Conservation (phyloP, 2,113 vertebrate genomes). For the Patagioenas fasciata region DNA sequence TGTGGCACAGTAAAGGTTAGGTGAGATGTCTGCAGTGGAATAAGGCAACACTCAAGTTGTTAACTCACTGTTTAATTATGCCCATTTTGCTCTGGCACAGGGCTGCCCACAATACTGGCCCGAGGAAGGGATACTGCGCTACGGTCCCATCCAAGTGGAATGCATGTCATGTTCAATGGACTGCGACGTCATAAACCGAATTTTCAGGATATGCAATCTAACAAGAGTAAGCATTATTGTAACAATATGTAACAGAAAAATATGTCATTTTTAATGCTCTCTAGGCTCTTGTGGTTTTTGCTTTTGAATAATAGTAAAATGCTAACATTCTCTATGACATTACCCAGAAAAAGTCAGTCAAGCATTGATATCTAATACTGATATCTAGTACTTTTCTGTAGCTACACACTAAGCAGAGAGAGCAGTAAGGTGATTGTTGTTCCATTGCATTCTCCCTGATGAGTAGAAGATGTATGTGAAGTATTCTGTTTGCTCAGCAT, state of each 20-base stretch:
- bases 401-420: not conserved
- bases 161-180: conserved; percentile 99
- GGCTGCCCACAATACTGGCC: conserved; percentile 99
- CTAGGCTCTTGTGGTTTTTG: not conserved
- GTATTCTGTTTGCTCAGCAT: not conserved
- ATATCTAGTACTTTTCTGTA: not conserved
- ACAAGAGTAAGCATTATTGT: conserved; percentile 84
- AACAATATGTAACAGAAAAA: not conserved
- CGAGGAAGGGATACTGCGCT: conserved; percentile 92
- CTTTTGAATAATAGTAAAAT: not conserved
- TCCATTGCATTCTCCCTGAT: not conserved
- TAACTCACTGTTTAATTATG: not conserved
- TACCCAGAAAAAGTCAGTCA: not conserved
- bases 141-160: conserved; percentile 96
- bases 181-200: conserved; percentile 93
- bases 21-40: not conserved
- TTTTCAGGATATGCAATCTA: conserved; percentile 99
- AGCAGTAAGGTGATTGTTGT: not conserved
- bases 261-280: not conserved
- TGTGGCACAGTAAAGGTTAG: not conserved
- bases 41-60: not conserved
- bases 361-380: not conserved
- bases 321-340: not conserved
- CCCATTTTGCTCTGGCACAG: conserved; percentile 69
- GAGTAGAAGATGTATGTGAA: not conserved